Evolutionary conservation across 2,888 invertebrate species (phyloP).

Genomic region (Monoplex corrugatus): DNA sequence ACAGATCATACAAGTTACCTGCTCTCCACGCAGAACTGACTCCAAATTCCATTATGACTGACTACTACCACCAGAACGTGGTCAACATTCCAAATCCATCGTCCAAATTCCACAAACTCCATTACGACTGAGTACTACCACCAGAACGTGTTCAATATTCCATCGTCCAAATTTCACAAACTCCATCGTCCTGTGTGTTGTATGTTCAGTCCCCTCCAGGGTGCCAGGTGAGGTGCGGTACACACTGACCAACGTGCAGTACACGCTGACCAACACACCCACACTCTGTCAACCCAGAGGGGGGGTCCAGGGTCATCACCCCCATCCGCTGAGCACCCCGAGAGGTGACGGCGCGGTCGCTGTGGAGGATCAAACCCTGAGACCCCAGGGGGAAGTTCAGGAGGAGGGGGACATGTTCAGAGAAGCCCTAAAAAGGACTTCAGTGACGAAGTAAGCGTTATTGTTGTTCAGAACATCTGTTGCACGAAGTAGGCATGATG

Average conservation of each 20-base stretch:
- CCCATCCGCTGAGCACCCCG: conserved; percentile 18
- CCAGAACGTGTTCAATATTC: too few relatives aligned
- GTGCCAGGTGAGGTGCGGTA: conserved; percentile 10
- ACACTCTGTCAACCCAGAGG: conserved; percentile 21
- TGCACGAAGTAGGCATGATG: not conserved
- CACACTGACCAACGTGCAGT: too few relatives aligned
- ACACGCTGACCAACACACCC: conserved; percentile 24
- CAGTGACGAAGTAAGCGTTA: conserved; percentile 21
- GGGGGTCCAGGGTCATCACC: conserved; percentile 16
- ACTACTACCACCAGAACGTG: too few relatives aligned
- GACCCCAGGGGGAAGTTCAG: not conserved
- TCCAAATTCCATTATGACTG: too few relatives aligned
- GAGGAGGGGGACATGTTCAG: not conserved
- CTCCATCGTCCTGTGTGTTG: too few relatives aligned
- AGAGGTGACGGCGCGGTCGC: conserved; percentile 18
- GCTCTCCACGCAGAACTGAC: too few relatives aligned
- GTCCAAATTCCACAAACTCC: too few relatives aligned
- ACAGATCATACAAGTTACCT: too few relatives aligned
- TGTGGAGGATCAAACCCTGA: conserved; percentile 9
- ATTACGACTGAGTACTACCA: too few relatives aligned
- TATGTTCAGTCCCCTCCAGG: not conserved
- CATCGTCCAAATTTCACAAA: too few relatives aligned
- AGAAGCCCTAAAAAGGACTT: not conserved
- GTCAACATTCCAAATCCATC: too few relatives aligned
- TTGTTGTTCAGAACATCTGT: too few relatives aligned